Percentiles rank a stretch among this genome's conserved stretches.
These are phyloP conservation scores for Callaeas wilsoni DNA, from an alignment of 2,113 vertebrate genomes.

Conservation along the genomic window DNA sequence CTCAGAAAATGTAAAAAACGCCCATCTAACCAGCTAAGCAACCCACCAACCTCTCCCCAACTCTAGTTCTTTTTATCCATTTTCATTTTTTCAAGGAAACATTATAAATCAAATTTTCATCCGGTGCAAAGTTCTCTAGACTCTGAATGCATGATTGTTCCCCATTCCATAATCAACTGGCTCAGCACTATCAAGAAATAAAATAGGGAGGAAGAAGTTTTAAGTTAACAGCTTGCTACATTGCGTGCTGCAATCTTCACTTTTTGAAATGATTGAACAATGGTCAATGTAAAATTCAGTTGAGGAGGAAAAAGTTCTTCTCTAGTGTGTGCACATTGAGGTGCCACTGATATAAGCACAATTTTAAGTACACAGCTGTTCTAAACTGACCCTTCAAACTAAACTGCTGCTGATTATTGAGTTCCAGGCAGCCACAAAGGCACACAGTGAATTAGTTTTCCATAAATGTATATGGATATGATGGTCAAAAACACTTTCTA, in stretches of 20 bases:
- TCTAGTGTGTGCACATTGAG: neutral
- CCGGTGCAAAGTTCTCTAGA: neutral
- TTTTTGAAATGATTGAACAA: neutral
- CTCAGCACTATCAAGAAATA: neutral
- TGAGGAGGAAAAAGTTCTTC: neutral
- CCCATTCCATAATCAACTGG: neutral
- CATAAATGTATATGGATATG: neutral
- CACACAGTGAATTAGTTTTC: neutral
- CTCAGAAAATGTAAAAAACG: neutral
- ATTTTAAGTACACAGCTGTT: neutral
- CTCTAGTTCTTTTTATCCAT: neutral
- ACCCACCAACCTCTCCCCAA: rapidly evolving
- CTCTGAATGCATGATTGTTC: neutral
- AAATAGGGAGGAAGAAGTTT: neutral
- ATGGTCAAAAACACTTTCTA: neutral
- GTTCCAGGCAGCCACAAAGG: neutral
- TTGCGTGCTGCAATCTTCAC: neutral
- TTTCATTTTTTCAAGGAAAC: neutral
- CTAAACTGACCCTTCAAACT: neutral
- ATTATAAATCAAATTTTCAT: neutral
- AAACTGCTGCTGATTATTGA: neutral
- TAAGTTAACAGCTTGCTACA: neutral
- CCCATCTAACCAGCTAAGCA: neutral
- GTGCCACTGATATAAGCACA: neutral
- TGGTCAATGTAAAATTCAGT: neutral